Conservation (phyloP, 2,888 invertebrate species). For the Tuta absoluta region DNA sequence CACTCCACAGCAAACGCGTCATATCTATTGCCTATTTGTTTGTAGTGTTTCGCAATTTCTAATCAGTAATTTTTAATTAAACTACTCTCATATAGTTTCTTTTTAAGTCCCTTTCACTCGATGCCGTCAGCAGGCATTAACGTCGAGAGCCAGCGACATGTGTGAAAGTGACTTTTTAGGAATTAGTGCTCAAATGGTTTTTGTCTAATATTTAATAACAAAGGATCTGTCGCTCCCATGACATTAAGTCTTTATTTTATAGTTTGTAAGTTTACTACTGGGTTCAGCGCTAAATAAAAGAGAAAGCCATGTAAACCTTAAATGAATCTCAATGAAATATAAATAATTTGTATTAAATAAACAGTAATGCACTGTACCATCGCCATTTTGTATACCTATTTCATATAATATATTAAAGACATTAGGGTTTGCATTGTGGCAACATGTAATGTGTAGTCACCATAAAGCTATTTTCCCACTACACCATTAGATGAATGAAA, state of each 20-base stretch:
- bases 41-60: neutral
- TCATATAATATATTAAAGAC: no score
- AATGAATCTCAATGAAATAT: neutral
- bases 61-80: neutral
- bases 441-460: no score
- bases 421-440: no score
- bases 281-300: neutral
- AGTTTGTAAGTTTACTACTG: constrained; percentile 18
- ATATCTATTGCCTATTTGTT: neutral
- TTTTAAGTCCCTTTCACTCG: no score
- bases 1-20: neutral
- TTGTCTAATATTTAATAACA: neutral
- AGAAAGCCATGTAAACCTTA: neutral
- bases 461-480: neutral
- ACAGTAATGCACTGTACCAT: no score
- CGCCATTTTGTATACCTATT: no score
- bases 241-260: constrained; percentile 17
- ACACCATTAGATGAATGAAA: neutral
- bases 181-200: constrained; percentile 9
- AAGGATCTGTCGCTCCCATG: constrained; percentile 16
- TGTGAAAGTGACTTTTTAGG: neutral
- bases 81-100: neutral
- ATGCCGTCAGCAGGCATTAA: neutral
- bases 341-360: no score
- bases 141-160: no score